Base-by-base conservation (phyloP, 2,888 invertebrate genomes). In the Clunio marinus region DNA sequence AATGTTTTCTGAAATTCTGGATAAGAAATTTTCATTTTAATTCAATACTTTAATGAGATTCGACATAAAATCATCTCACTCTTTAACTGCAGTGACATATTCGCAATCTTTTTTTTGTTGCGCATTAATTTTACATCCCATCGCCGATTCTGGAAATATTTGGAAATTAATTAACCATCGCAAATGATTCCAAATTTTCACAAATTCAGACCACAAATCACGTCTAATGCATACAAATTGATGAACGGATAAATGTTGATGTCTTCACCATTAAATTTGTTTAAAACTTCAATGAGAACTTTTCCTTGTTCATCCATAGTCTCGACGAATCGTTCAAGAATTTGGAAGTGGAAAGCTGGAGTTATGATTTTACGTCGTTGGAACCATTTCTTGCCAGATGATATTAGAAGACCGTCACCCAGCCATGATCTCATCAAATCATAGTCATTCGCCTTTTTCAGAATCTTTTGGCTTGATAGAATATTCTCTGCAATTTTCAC, bases 341-440 rank as follows among this genome's bases (percentile, higher is more conserved):
- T 87, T 73, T 85, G 84, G 75, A 88, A 88, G 75, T 89, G 88
- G 75, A 88, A 89, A 0, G 88, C 83, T 1, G 88, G 88, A 0
- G 88, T 88, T 69, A 88, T 74, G 70, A 88, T 80, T 75, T 86
- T 86, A 32, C 88, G 80, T 58, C 85, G 81, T 0, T 76, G 76
- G 71, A 80, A 81, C 88, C 88, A 89, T 77, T 81, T 82, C 1
- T 73, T 72, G 68, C 80, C 81, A 62, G 70, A 69, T 2, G 81
- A 77, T 1, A 81, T 81, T 0, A 83, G 77, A 0, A 83, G 77
- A 1, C 83, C 83, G 27, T 79, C 76, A 1, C 82, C 81, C 1
- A 81, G 73, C 81, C 81, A 81, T 3, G 77, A 74, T 15, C 72
- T 72, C 10, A 81, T 35, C 41, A 74, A 78, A 2, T 73, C 71